Conservation (phyloP, 2,888 invertebrate species). For the Argyresthia goedartella region DNA sequence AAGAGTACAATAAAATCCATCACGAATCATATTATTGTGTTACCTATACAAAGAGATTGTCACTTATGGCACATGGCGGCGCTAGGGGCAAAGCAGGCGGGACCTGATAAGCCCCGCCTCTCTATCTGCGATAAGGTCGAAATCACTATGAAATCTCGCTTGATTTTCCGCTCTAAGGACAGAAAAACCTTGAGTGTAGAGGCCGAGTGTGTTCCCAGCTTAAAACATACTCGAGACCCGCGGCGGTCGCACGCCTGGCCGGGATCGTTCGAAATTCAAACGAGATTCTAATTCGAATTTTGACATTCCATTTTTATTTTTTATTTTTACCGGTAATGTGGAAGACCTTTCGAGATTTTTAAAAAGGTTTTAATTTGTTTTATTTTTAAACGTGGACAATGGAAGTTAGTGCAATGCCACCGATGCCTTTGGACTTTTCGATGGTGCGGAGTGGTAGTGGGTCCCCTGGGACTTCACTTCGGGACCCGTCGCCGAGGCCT, state of each 20-base stretch:
- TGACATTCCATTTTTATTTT: neutral
- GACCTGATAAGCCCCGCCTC: slow-evolving; percentile 49
- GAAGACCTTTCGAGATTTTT: neutral
- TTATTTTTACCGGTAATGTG: neutral
- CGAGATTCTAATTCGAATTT: slow-evolving; percentile 2
- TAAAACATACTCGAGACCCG: slow-evolving; percentile 55
- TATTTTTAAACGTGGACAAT: slow-evolving; percentile 44
- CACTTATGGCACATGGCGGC: slow-evolving; percentile 62
- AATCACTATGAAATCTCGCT: slow-evolving; percentile 51
- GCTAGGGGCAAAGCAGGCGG: slow-evolving; percentile 42
- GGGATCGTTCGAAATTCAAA: slow-evolving; percentile 22
- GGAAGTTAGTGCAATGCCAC: slow-evolving; percentile 73
- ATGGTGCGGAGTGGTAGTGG: slow-evolving; percentile 60
- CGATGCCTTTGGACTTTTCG: slow-evolving; percentile 78
- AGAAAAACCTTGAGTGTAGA: slow-evolving; percentile 32
- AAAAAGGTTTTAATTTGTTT: slow-evolving; percentile 10
- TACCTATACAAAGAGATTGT: slow-evolving; percentile 72
- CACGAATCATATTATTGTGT: slow-evolving; percentile 70
- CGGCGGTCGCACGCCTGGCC: slow-evolving; percentile 50
- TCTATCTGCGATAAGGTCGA: slow-evolving; percentile 55
- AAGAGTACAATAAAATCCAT: slow-evolving; percentile 66
- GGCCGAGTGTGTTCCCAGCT: slow-evolving; percentile 40
- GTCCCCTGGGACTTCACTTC: slow-evolving; percentile 36
- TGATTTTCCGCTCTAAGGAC: slow-evolving; percentile 57
- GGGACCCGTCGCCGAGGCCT: slow-evolving; percentile 52